These are phyloP conservation scores for Tetramorium parvispinum DNA, from an alignment of 1,140 invertebrate genomes.

Conservation along the genomic window DNA sequence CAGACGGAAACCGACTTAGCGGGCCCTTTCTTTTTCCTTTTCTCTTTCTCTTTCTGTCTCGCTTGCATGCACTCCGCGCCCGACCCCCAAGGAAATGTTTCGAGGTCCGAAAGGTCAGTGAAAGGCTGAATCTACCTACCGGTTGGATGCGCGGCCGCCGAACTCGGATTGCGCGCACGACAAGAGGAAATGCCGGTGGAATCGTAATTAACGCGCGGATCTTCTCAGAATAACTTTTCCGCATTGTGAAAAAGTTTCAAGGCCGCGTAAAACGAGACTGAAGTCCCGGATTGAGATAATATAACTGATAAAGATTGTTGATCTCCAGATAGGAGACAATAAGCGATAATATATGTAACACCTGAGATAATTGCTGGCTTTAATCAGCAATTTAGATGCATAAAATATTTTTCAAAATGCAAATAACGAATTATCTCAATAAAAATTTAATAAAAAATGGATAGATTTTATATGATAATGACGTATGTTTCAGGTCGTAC, in stretches of 20 bases:
- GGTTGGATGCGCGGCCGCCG: constrained; percentile 46
- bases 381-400: background rate
- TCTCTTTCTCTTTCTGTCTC: constrained; percentile 43
- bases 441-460: background rate
- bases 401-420: background rate
- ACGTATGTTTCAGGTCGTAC: constrained; percentile 88
- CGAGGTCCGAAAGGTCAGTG: constrained; percentile 77
- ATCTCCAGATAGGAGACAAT: background rate
- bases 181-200: background rate
- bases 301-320: background rate
- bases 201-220: constrained; percentile 24
- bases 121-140: constrained; percentile 69
- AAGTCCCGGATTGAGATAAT: background rate
- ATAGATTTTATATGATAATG: constrained; percentile 17
- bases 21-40: constrained; percentile 31
- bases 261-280: background rate
- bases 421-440: background rate
- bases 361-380: background rate
- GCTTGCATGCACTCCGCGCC: constrained; percentile 6
- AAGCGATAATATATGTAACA: background rate
- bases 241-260: constrained; percentile 8
- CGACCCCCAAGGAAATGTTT: constrained; percentile 69
- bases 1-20: constrained; percentile 24
- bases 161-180: constrained; percentile 11
- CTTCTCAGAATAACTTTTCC: background rate